A percentile compares a stretch with the other conserved stretches of the same genome.
Evolutionary conservation across 2,888 invertebrate species (phyloP).

Genomic region (Drosophila meridionalis): DNA sequence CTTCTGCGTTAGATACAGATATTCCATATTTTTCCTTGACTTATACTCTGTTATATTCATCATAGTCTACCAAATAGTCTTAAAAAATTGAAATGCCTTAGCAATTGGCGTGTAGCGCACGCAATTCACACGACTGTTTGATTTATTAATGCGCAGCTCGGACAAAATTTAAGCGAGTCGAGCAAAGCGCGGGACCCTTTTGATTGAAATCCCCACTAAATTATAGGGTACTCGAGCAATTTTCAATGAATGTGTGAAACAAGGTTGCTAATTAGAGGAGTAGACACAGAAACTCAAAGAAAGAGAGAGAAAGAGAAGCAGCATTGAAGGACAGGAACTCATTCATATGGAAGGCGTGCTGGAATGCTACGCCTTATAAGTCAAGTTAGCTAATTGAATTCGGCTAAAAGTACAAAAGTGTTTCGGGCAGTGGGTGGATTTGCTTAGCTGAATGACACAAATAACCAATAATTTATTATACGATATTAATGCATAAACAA

Average conservation of each 20-base stretch:
- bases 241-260: constrained; percentile 74
- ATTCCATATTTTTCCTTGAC: no score
- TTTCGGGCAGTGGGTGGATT: constrained; percentile 43
- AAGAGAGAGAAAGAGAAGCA: not conserved
- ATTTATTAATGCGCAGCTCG: constrained; percentile 70
- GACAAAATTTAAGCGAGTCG: constrained; percentile 24
- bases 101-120: constrained; percentile 47
- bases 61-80: no score
- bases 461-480: constrained; percentile 34
- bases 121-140: constrained; percentile 78
- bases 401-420: constrained; percentile 60
- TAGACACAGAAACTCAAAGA: not conserved
- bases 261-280: constrained; percentile 70
- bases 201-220: constrained; percentile 71
- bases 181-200: constrained; percentile 50
- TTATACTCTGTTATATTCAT: no score
- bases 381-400: constrained; percentile 65
- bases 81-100: constrained; percentile 27
- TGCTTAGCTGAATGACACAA: constrained; percentile 26
- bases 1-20: no score
- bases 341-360: constrained; percentile 50
- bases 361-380: constrained; percentile 64
- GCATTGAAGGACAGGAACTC: constrained; percentile 24
- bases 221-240: constrained; percentile 69
- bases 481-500: constrained; percentile 65